Percentiles rank a stretch among this genome's conserved stretches.
phyloP scores from a whole-genome alignment of 1,140 invertebrate species.

The Euura lappo region DNA sequence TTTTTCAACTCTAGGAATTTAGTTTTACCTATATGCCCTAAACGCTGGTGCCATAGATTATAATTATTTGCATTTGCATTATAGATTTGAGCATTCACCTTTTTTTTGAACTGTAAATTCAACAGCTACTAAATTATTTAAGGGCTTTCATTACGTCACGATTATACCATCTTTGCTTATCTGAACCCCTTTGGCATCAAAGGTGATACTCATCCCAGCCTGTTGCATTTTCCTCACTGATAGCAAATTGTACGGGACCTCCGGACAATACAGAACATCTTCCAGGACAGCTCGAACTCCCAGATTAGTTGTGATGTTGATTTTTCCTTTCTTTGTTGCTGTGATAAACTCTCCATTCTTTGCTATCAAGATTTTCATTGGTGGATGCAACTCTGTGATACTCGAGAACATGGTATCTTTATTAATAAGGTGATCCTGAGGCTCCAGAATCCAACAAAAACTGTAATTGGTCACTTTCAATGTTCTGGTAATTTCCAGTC shows the following conservation, averaged over 20 bases:
- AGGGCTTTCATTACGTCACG: slow-evolving; percentile 32
- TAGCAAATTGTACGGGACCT: slow-evolving; percentile 34
- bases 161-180: slow-evolving; percentile 32
- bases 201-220: slow-evolving; percentile 37
- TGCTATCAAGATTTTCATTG: slow-evolving; percentile 26
- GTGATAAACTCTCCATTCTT: slow-evolving; percentile 30
- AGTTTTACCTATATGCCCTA: slow-evolving; percentile 45
- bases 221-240: slow-evolving; percentile 41
- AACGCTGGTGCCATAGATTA: slow-evolving; percentile 46
- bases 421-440: slow-evolving; percentile 34
- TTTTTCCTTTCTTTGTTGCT: slow-evolving; percentile 32
- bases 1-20: slow-evolving; percentile 47
- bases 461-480: not conserved
- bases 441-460: slow-evolving; percentile 40
- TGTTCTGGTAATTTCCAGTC: slow-evolving; percentile 22
- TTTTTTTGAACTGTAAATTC: slow-evolving; percentile 16
- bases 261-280: slow-evolving; percentile 32
- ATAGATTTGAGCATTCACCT: slow-evolving; percentile 21
- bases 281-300: slow-evolving; percentile 27
- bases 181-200: slow-evolving; percentile 36
- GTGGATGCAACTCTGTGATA: slow-evolving; percentile 8
- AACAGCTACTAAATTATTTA: slow-evolving; percentile 33
- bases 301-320: slow-evolving; percentile 24
- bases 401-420: slow-evolving; percentile 35
- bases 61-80: slow-evolving; percentile 32